Conservation (phyloP, 2,797 vertebrate genomes). For the Fundulus diaphanus region DNA sequence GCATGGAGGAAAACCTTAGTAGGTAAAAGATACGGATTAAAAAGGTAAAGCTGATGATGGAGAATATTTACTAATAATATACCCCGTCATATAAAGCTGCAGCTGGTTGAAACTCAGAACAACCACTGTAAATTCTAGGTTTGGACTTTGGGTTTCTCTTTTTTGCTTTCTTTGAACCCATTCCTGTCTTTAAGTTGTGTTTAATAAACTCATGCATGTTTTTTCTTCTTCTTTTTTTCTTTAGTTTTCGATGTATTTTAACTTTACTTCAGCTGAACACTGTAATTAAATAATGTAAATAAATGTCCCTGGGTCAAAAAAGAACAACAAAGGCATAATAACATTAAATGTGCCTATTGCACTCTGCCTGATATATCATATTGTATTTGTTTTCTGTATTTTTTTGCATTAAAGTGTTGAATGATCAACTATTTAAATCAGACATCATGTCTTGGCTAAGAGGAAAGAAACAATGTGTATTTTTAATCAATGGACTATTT, state of each 20-base stretch:
- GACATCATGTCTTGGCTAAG: not conserved
- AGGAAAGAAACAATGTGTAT: not conserved
- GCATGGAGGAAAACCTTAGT: slow-evolving; percentile 8
- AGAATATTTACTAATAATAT: slow-evolving; percentile 8
- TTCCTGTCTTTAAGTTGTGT: not conserved
- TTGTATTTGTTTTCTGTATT: not conserved
- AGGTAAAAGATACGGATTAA: slow-evolving; percentile 23
- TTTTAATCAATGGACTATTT: not conserved
- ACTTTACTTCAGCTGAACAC: not conserved
- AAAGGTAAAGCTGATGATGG: slow-evolving; percentile 14
- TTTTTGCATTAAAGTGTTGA: not conserved
- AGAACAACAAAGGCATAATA: not conserved
- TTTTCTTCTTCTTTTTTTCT: not conserved
- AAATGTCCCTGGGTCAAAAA: not conserved
- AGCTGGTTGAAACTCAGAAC: not conserved
- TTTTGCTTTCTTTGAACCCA: not conserved
- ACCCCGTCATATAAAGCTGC: not conserved
- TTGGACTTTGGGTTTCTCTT: not conserved
- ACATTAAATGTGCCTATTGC: not conserved
- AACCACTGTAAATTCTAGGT: not conserved
- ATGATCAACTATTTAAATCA: not conserved
- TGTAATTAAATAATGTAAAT: not conserved
- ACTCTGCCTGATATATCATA: not conserved
- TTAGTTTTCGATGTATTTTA: not conserved
- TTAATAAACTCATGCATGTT: not conserved